Evolutionary conservation across 2,888 invertebrate species (phyloP).

Genomic region (Platycheirus rosarum): DNA sequence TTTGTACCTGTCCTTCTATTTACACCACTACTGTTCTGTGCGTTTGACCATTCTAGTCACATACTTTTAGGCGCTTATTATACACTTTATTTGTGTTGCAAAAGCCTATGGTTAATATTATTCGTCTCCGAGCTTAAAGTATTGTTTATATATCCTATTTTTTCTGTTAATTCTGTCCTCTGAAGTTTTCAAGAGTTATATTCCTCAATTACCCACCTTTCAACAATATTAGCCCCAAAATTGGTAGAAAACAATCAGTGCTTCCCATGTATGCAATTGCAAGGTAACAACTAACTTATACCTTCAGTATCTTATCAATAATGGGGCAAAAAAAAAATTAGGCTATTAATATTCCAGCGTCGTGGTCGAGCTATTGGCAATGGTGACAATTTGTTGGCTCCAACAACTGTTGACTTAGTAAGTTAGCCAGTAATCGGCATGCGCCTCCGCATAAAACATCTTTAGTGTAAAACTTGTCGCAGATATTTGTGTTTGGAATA

Average conservation of each 20-base stretch:
- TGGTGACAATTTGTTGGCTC: constrained; percentile 27
- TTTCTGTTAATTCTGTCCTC: too few relatives aligned
- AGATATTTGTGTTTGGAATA: constrained; percentile 25
- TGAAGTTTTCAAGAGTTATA: background rate
- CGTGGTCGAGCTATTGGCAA: constrained; percentile 42
- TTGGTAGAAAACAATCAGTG: background rate
- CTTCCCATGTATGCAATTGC: constrained; percentile 34
- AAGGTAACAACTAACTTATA: constrained; percentile 15
- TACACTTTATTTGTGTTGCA: background rate
- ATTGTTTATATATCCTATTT: too few relatives aligned
- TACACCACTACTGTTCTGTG: background rate
- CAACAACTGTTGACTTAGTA: constrained; percentile 39
- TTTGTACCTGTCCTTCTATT: background rate
- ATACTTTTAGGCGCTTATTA: background rate
- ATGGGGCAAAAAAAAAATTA: constrained; percentile 20
- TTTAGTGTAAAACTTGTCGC: constrained; percentile 26
- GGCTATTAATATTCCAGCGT: constrained; percentile 52
- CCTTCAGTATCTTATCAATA: constrained; percentile 8
- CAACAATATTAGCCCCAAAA: background rate
- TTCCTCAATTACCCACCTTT: background rate
- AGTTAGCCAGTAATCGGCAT: constrained; percentile 46
- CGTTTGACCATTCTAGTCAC: background rate
- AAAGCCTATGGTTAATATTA: background rate
- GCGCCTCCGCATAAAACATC: constrained; percentile 34
- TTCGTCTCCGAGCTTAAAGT: background rate